Evolutionary conservation across 1,140 invertebrate genomes (phyloP), one percentile per base, ranked within the genome.

Genomic region (Listronotus bonariensis): DNA sequence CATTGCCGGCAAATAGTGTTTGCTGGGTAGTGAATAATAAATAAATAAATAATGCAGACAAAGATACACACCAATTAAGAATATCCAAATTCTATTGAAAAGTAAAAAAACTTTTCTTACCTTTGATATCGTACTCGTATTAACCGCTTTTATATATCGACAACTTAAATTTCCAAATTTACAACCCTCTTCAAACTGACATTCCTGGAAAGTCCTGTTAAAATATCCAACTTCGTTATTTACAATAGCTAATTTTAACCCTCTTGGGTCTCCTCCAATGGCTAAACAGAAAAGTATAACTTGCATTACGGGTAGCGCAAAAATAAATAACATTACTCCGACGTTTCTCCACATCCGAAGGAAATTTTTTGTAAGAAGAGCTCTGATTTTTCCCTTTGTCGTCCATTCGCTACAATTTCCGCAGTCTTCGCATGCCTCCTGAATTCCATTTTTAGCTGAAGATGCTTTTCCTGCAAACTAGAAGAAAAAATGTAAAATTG

Each of bases 251-350:
- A 98, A 78, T 63, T 87, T 87, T 3, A 98, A 82, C 15, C 90
- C 88, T 40, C 86, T 85, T 0, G 96, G 95, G 75, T 96, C 92
- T 67, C 91, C 89, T 12, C 96, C 96, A 67, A 98, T 96, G 18
- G 95, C 93, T 48, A 96, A 76, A 80, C 96, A 98, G 82, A 98
- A 98, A 6, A 98, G 82, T 26, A 96, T 85, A 64, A 97, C 95
- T 84, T 98, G 94, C 55, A 93, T 88, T 0, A 95, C 88, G 0
- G 96, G 96, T 48, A 98, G 81, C 26, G 92, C 89, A 64, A 97
- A 90, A 71, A 97, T 92, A 79, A 98, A 97, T 26, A 91, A 76
- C 84, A 96, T 89, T 40, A 95, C 86, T 7, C 91, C 92, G 58
- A 93, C 88, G 79, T 97, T 97, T 75, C 95, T 85, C 83, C 92